Conservation (phyloP, 2,888 invertebrate genomes). For the Spilarctia lutea region DNA sequence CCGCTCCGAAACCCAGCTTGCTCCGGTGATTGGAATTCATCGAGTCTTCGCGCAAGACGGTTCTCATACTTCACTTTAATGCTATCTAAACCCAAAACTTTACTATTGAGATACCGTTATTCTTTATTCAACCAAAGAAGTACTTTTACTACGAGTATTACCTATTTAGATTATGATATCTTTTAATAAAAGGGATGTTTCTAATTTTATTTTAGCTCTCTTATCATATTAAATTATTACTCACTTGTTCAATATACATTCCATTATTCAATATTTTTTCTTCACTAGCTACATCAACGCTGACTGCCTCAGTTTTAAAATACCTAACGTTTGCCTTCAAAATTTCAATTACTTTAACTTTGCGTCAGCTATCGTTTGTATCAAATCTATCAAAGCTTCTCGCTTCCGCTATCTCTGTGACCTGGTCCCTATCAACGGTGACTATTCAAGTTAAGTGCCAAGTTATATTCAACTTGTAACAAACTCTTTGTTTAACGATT, state of each 20-base stretch:
- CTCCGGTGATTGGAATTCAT: too few species aligned
- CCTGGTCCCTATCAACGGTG: slow-evolving; percentile 24
- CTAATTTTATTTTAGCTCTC: background rate
- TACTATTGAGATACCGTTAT: background rate
- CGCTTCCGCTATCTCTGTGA: slow-evolving; percentile 19
- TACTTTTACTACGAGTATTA: background rate
- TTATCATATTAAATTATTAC: background rate
- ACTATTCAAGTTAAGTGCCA: slow-evolving; percentile 48
- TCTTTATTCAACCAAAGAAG: background rate
- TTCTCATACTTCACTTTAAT: background rate
- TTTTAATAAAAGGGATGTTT: background rate
- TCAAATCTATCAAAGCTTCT: slow-evolving; percentile 13
- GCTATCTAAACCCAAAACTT: background rate
- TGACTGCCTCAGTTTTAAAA: background rate
- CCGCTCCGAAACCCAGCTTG: too few species aligned
- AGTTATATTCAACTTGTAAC: slow-evolving; percentile 54
- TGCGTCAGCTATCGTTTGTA: background rate
- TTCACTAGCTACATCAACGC: background rate
- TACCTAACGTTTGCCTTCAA: background rate
- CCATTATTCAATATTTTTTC: background rate
- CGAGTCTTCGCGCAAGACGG: too few species aligned
- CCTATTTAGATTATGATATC: background rate
- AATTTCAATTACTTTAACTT: slow-evolving; percentile 3
- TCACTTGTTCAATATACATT: background rate
- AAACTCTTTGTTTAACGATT: slow-evolving; percentile 58